Evolutionary conservation across 1,140 invertebrate species (phyloP).

Genomic region (Ectropis grisescens): DNA sequence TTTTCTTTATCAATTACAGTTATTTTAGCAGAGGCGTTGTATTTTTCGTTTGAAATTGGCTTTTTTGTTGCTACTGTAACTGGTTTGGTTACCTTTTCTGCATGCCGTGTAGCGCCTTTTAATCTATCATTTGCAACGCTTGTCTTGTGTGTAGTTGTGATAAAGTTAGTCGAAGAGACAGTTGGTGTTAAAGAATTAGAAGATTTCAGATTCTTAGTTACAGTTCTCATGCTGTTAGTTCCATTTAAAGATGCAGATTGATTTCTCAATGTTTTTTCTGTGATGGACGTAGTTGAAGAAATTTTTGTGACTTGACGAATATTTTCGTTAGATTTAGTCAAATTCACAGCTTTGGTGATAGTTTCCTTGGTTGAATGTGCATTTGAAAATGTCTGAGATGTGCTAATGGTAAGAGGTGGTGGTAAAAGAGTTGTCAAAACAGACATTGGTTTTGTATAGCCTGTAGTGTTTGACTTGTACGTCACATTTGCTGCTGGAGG

Average conservation of each 20-base stretch:
- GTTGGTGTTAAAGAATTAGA: conserved; percentile 29
- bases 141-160: background rate
- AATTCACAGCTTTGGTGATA: no score
- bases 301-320: conserved; percentile 6
- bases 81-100: background rate
- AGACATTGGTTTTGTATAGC: conserved; percentile 32
- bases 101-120: background rate
- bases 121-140: background rate
- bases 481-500: conserved; percentile 6
- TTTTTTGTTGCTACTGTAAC: conserved; percentile 4
- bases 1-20: background rate
- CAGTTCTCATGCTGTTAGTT: conserved; percentile 58
- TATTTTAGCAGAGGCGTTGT: no score
- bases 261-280: conserved; percentile 8
- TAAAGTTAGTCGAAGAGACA: conserved; percentile 1
- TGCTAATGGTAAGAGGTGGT: no score
- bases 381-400: no score
- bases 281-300: background rate
- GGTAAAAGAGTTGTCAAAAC: conserved; percentile 10
- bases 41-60: background rate
- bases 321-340: no score
- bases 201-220: conserved; percentile 28
- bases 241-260: conserved; percentile 27
- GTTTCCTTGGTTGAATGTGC: no score
- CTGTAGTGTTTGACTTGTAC: conserved; percentile 21